phyloP scores from a whole-genome alignment of 2,797 vertebrate species.

The Neostethus bicornis region DNA sequence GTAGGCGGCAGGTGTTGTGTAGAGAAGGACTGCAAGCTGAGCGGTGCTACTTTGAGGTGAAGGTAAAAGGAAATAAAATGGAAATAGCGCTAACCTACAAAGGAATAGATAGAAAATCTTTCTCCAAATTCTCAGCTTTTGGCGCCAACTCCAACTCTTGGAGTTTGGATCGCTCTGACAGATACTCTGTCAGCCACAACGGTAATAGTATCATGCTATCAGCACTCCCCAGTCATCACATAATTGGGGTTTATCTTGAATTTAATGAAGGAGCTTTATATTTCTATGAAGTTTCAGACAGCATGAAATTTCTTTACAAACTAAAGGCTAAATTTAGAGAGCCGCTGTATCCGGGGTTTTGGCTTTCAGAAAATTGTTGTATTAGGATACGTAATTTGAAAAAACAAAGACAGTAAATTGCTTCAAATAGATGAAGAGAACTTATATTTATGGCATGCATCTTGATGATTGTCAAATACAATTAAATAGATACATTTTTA shows the following conservation, averaged over 20 bases:
- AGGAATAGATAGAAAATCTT: conserved; percentile 51
- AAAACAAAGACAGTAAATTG: background rate
- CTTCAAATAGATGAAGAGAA: background rate
- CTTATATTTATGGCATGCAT: background rate
- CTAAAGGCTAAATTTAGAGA: conserved; percentile 54
- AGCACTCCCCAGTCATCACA: conserved; percentile 17
- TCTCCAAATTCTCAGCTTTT: conserved; percentile 41
- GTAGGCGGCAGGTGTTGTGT: conserved; percentile 62
- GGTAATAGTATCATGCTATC: conserved; percentile 28
- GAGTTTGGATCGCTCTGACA: conserved; percentile 62
- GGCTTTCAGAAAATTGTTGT: conserved; percentile 55
- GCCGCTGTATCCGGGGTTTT: conserved; percentile 69
- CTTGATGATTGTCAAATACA: background rate
- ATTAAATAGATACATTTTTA: background rate
- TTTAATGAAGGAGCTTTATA: conserved; percentile 57
- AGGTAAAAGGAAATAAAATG: conserved; percentile 54
- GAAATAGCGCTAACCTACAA: conserved; percentile 68
- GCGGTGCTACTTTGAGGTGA: conserved; percentile 70
- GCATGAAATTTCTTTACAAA: conserved; percentile 63
- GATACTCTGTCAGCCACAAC: conserved; percentile 64
- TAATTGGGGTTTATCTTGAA: conserved; percentile 63
- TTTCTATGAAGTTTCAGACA: conserved; percentile 66
- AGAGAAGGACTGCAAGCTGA: conserved; percentile 53
- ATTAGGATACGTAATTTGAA: conserved; percentile 64
- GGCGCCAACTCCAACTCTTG: conserved; percentile 65